A percentile compares a stretch with the other conserved stretches of the same genome.
Conservation (phyloP, 2,888 invertebrate species). For the Microctonus brassicae region DNA sequence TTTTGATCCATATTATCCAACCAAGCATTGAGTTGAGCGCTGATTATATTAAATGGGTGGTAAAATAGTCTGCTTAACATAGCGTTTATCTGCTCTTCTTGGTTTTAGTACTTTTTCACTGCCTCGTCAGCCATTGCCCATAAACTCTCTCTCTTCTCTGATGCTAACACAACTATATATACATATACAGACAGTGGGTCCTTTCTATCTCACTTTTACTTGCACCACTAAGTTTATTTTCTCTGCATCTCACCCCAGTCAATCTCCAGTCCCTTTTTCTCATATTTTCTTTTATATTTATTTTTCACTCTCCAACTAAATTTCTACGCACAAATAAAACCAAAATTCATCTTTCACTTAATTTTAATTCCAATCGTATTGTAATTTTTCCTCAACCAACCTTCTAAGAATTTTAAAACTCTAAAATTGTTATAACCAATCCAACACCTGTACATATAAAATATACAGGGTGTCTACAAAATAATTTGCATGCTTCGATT, state of each 20-base stretch:
- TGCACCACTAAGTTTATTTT: slow-evolving; percentile 26
- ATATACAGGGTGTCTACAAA: too few species aligned
- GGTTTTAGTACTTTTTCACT: slow-evolving; percentile 70
- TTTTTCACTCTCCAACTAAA: background rate
- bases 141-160: slow-evolving; percentile 58
- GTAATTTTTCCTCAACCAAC: background rate
- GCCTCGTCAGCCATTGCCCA: slow-evolving; percentile 69
- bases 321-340: background rate
- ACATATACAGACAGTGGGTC: slow-evolving; percentile 14
- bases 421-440: too few species aligned
- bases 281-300: too few species aligned
- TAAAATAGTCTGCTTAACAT: slow-evolving; percentile 69
- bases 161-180: slow-evolving; percentile 35
- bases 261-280: too few species aligned
- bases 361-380: slow-evolving; percentile 5
- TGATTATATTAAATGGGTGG: slow-evolving; percentile 69
- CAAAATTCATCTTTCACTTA: slow-evolving; percentile 18
- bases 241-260: too few species aligned
- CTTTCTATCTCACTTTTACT: slow-evolving; percentile 31
- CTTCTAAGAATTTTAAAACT: too few species aligned
- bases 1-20: slow-evolving; percentile 22
- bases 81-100: slow-evolving; percentile 69
- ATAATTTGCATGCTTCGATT: too few species aligned
- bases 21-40: slow-evolving; percentile 48
- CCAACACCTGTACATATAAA: too few species aligned